Evolutionary conservation across 2,888 invertebrate genomes (phyloP).

Genomic region (Sicus ferrugineus): DNA sequence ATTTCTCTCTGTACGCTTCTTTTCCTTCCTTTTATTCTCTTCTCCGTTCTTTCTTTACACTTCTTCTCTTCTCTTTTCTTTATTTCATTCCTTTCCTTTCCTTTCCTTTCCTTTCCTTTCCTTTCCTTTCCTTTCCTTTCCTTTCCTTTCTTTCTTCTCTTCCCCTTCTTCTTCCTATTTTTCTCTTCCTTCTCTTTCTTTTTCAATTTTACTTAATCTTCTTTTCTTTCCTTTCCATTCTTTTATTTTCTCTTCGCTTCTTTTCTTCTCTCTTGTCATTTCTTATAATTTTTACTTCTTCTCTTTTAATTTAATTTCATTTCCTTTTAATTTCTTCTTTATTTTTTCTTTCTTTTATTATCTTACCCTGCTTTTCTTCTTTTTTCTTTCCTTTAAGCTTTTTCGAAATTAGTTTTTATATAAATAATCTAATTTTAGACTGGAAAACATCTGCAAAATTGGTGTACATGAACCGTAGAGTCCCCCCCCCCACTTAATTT

Average conservation of each 20-base stretch:
- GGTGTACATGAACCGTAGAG: no score
- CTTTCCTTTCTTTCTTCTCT: background rate
- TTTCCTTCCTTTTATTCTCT: background rate
- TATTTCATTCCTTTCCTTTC: background rate
- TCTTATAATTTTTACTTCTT: background rate
- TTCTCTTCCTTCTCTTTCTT: no score
- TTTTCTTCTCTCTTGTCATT: constrained; percentile 2
- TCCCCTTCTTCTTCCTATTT: no score
- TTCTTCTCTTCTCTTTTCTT: background rate
- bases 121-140: background rate
- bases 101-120: background rate
- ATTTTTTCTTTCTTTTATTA: constrained; percentile 2
- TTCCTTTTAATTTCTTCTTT: background rate
- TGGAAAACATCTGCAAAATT: no score
- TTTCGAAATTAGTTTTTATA: no score
- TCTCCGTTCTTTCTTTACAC: background rate
- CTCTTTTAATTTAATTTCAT: background rate
- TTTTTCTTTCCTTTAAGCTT: no score
- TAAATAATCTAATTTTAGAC: no score
- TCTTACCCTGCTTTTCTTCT: no score
- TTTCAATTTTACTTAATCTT: no score
- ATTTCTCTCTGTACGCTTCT: background rate
- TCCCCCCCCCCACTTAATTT: no score
- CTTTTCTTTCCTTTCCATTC: background rate
- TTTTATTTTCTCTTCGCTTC: background rate